Conservation (phyloP, 2,113 vertebrate genomes). For the Enhydra lutris region DNA sequence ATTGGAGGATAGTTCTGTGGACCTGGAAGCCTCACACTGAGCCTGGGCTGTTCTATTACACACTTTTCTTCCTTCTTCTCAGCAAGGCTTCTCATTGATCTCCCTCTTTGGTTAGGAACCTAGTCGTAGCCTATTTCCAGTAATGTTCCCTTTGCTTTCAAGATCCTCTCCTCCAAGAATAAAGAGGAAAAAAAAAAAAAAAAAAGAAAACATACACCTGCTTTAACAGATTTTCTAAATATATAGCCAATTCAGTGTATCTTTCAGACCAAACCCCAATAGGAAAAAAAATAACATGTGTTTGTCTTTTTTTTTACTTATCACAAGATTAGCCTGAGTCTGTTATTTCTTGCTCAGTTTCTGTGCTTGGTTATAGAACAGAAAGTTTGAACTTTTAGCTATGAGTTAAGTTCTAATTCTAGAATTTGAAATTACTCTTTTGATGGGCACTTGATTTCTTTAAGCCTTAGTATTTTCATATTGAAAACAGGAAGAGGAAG, state of each 20-base stretch:
- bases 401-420: not conserved
- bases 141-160: not conserved
- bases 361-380: not conserved
- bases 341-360: not conserved
- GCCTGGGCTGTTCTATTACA: not conserved
- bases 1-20: accelerated
- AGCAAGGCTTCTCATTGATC: not conserved
- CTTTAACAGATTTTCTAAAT: not conserved
- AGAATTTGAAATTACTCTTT: not conserved
- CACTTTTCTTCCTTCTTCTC: not conserved
- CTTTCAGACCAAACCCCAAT: not conserved
- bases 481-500: not conserved
- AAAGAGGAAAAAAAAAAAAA: too few relatives aligned
- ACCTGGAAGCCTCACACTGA: not conserved
- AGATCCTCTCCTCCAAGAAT: not conserved
- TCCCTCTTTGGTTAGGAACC: not conserved
- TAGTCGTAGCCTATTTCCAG: not conserved
- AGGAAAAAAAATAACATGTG: not conserved
- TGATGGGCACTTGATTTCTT: not conserved
- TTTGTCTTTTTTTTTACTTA: not conserved
- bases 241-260: not conserved
- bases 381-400: not conserved
- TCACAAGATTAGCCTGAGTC: not conserved
- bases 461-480: not conserved
- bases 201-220: not conserved